Conservation (phyloP, 2,888 invertebrate genomes). For the Eupithecia dodoneata region DNA sequence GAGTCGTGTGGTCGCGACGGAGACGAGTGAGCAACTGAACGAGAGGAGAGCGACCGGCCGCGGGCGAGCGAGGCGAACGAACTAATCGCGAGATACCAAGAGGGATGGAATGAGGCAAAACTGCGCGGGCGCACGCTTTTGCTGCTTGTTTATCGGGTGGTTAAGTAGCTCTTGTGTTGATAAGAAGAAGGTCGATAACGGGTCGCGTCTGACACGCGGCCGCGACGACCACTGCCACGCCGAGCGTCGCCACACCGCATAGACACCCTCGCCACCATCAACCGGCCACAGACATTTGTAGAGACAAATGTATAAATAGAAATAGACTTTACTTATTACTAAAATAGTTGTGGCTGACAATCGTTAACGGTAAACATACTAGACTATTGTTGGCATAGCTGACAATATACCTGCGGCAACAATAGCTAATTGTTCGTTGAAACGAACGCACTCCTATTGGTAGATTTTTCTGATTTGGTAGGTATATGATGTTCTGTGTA, state of each 20-base stretch:
- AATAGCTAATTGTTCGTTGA: neutral
- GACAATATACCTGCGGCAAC: slow-evolving; percentile 33
- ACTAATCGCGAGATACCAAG: slow-evolving; percentile 69
- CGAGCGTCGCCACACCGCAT: slow-evolving; percentile 45
- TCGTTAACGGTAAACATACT: slow-evolving; percentile 64
- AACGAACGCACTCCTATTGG: neutral
- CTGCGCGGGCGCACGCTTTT: slow-evolving; percentile 83
- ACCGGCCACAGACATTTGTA: slow-evolving; percentile 59
- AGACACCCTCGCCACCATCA: slow-evolving; percentile 30
- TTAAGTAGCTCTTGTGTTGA: slow-evolving; percentile 74
- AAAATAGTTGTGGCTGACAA: slow-evolving; percentile 76
- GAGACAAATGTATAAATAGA: slow-evolving; percentile 78
- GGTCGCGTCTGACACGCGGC: slow-evolving; percentile 50
- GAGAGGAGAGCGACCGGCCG: slow-evolving; percentile 54
- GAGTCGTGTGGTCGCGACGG: slow-evolving; percentile 74
- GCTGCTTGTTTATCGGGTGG: slow-evolving; percentile 78
- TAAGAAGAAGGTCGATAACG: slow-evolving; percentile 77
- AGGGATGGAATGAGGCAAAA: slow-evolving; percentile 77
- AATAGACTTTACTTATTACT: slow-evolving; percentile 66
- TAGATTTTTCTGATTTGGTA: neutral
- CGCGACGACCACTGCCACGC: slow-evolving; percentile 52
- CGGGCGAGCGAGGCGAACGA: slow-evolving; percentile 66
- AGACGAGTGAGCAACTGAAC: slow-evolving; percentile 72
- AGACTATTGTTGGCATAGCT: slow-evolving; percentile 52
- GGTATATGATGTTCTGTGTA: neutral